Percentiles rank a stretch among this genome's conserved stretches.
phyloP scores from a whole-genome alignment of 2,888 invertebrate species.

The Epistrophella euchroma region DNA sequence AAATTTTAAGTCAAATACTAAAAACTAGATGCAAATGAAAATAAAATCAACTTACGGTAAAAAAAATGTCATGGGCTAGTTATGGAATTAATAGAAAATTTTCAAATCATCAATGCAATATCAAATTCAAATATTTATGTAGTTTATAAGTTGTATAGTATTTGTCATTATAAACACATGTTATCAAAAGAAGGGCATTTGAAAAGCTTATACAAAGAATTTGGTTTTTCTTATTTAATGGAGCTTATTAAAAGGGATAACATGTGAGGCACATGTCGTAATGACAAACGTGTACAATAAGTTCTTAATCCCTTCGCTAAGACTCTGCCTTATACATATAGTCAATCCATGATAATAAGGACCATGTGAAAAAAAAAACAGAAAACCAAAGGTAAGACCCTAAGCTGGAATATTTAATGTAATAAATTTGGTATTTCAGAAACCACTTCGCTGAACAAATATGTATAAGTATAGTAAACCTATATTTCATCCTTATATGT shows the following conservation, averaged over 20 bases:
- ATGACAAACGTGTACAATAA: neutral
- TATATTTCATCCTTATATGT: slow-evolving; percentile 21
- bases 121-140: no score
- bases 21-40: no score
- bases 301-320: neutral
- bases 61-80: no score
- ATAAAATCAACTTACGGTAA: no score
- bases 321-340: neutral
- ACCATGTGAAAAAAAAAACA: neutral
- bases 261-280: neutral
- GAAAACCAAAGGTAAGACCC: slow-evolving; percentile 16
- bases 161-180: no score
- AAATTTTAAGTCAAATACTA: no score
- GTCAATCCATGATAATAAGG: neutral
- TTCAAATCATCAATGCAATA: no score
- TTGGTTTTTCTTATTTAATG: no score
- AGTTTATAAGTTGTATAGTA: no score
- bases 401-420: slow-evolving; percentile 37
- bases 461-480: neutral
- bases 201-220: no score
- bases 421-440: slow-evolving; percentile 16
- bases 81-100: no score
- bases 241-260: neutral
- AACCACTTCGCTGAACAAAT: neutral
- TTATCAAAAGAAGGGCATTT: no score